Percentiles rank a stretch among this genome's conserved stretches.
These are phyloP conservation scores for Conus betulinus DNA, from an alignment of 1,140 invertebrate genomes.

Conservation along the genomic window DNA sequence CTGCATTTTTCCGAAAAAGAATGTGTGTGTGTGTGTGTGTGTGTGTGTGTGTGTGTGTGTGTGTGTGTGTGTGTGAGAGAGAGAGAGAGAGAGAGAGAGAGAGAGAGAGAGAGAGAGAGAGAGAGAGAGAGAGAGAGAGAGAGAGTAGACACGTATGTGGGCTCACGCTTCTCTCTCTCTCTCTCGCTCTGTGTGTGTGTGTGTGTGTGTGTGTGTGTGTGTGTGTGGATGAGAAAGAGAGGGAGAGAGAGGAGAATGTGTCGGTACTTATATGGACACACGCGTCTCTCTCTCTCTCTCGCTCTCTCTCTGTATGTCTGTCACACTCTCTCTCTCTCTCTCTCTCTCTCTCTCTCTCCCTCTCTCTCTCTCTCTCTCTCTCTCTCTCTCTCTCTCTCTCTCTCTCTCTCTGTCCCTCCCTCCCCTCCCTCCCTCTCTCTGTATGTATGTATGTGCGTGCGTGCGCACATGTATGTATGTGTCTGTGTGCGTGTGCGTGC, in stretches of 20 bases:
- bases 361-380: conserved; percentile 28
- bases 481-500: conserved; percentile 23
- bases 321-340: conserved; percentile 25
- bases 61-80: no score
- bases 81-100: no score
- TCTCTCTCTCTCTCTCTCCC: conserved; percentile 2
- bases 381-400: conserved; percentile 24
- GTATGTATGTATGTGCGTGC: conserved; percentile 30
- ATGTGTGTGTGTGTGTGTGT: no score
- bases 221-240: conserved; percentile 14
- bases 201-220: conserved; percentile 36
- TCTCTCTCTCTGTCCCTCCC: conserved; percentile 29
- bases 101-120: not conserved
- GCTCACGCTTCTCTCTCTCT: no score
- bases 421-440: not conserved
- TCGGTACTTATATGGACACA: conserved; percentile 13
- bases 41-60: no score
- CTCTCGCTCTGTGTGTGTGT: not conserved
- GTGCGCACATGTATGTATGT: conserved; percentile 16
- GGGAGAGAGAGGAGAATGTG: not conserved
- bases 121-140: not conserved
- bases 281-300: conserved; percentile 29
- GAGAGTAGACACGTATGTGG: not conserved
- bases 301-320: not conserved
- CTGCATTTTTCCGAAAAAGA: no score